phyloP scores from a whole-genome alignment of 2,888 invertebrate genomes.

The Hesperia comma region DNA sequence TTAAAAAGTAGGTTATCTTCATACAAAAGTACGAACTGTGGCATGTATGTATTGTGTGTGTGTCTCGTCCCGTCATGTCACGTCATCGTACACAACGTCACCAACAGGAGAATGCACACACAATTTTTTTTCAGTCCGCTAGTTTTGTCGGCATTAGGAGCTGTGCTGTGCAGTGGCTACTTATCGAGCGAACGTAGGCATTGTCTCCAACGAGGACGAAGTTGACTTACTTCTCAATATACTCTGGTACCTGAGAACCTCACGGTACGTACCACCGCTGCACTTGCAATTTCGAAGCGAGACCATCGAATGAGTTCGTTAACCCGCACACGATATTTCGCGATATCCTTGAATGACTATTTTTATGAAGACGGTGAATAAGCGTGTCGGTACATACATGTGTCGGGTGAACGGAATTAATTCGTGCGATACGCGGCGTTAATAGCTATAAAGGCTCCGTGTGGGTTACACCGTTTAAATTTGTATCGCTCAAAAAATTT shows the following conservation, averaged over 20 bases:
- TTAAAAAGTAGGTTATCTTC: too few relatives aligned
- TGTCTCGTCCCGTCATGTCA: too few relatives aligned
- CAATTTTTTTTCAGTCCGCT: too few relatives aligned
- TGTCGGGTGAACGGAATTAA: slow-evolving; percentile 21
- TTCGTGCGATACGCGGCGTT: slow-evolving; percentile 24
- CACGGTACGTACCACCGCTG: slow-evolving; percentile 35
- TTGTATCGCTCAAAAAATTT: slow-evolving; percentile 10
- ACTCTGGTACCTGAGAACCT: slow-evolving; percentile 53
- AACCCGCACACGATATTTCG: slow-evolving; percentile 29
- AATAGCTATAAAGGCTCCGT: slow-evolving; percentile 16
- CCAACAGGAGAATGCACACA: too few relatives aligned
- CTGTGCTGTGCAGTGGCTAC: too few relatives aligned
- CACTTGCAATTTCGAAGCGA: slow-evolving; percentile 35
- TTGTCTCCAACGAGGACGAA: too few relatives aligned
- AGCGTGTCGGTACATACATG: neutral
- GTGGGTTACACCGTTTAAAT: slow-evolving; percentile 21
- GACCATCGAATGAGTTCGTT: slow-evolving; percentile 32
- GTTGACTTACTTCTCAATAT: too few relatives aligned
- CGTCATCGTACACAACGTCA: too few relatives aligned
- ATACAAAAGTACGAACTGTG: too few relatives aligned
- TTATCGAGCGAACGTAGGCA: too few relatives aligned
- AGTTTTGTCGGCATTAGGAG: too few relatives aligned
- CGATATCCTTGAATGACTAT: slow-evolving; percentile 37
- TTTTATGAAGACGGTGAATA: slow-evolving; percentile 35
- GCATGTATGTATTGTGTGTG: too few relatives aligned